Conservation (phyloP, 2,113 vertebrate genomes). For the Tragelaphus imberbis region DNA sequence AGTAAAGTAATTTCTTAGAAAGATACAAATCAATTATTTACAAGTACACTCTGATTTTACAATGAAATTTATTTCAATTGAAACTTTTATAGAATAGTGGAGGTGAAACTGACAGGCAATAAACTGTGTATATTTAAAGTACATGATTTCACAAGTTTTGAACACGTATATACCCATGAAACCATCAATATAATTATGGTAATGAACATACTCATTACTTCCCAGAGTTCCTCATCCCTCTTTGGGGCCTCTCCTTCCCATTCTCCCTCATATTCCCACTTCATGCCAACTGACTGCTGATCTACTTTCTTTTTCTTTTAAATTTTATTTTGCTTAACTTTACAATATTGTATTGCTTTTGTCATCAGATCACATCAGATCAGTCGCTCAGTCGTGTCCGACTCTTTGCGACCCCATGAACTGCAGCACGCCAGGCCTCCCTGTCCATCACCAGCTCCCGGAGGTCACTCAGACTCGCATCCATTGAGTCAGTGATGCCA, state of each 20-base stretch:
- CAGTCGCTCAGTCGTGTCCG: too few relatives aligned
- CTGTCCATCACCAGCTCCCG: too few relatives aligned
- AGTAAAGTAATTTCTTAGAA: not conserved
- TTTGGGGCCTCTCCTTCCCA: not conserved
- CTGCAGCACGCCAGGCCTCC: too few relatives aligned
- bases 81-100: not conserved
- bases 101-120: not conserved
- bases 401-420: too few relatives aligned
- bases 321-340: too few relatives aligned
- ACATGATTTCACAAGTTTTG: not conserved
- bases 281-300: not conserved
- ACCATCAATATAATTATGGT: not conserved
- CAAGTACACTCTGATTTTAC: not conserved
- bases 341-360: too few relatives aligned
- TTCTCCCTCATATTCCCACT: not conserved
- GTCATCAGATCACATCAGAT: too few relatives aligned
- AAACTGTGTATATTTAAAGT: not conserved
- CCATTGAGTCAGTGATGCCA: too few relatives aligned
- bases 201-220: not conserved
- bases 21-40: not conserved
- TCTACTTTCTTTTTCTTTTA: not conserved
- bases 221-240: not conserved
- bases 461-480: too few relatives aligned
- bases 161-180: not conserved
- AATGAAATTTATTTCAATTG: not conserved